Evolutionary conservation across 2,888 invertebrate species (phyloP), one percentile per base, ranked within the genome.

Genomic region (Oeneis ivallda): DNA sequence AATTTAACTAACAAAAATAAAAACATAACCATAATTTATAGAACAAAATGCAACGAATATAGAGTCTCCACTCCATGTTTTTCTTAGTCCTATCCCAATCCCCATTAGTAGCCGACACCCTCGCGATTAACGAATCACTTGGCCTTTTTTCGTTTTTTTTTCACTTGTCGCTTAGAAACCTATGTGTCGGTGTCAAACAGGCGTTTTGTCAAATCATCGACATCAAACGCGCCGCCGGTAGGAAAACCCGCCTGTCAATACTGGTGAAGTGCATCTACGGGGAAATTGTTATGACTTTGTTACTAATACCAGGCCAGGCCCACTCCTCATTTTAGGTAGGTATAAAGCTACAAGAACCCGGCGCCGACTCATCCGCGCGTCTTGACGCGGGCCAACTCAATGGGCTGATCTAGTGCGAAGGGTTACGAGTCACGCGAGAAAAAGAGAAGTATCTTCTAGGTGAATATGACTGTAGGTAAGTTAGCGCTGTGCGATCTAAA

Each of bases 21-120:
- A n/a, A n/a, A n/a, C n/a, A n/a, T n/a, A n/a, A n/a, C 13, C 7
- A 2, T 43, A 3, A 43, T 13, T 13, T 17, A 45, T 13, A 37
- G 17, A 52, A 43, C 15, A 39, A 4, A 49, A 15, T 26, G 45
- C 15, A 19, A n/a, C 74, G 5, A 47, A 19, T 7, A 39, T 37
- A 61, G 26, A 37, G 4, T 61, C 80, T 83, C 85, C 67, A 82
- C 34, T 85, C 85, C 68, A 82, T 19, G 34, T 8, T 56, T 69
- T 65, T 69, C 74, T 37, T 47, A 75, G 71, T 70, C 70, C 78
- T 65, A 73, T 71, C 56, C 70, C 66, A 77, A 75, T 82, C 76
- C 85, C 88, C 86, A 89, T 90, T 89, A 90, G 89, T 84, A 89
- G 86, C 83, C 76, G 81, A 82, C 86, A 87, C 85, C 87, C 85